Base-by-base conservation (phyloP, 2,888 invertebrate genomes). In the Odontothrips loti region DNA sequence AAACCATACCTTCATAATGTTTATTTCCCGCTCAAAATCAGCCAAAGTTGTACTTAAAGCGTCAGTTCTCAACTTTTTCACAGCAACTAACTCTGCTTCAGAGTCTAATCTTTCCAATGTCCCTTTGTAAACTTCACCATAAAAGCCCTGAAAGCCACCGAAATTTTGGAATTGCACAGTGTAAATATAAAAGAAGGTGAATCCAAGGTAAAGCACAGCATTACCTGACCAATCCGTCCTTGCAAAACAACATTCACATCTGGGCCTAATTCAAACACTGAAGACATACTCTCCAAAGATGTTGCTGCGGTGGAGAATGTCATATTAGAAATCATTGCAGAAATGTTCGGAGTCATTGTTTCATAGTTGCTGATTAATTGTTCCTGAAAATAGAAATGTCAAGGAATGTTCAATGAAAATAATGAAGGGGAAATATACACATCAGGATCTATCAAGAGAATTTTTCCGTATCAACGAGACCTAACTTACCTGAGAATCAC, bases 21-120 rank as follows among this genome's bases (percentile, higher is more conserved):
- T 90, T 82, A 96, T 93, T 89, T 97, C 97, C 82, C 95, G 91
- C 86, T 93, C 92, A 85, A 96, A 95, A 86, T 96, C 96, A 75
- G 89, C 88, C 58, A 82, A 27, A 48, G 83, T 83, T 20, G 84
- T 83, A 27, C 83, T 83, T 15, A 88, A 85, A 8, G 89, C 89
- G 79, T 88, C 86, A 34, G 89, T 88, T 86, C 91, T 92, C 10
- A 93, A 86, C 84, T 91, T 91, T 85, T 94, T 94, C 1, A 94
- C 91, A 78, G 93, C 93, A 27, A 93, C 93, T 83, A 88, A 87
- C 84, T 90, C 89, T 0, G 90, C 88, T 82, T 90, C 89, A 0
- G 84, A 88, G 80, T 88, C 89, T 80, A 88, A 88, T 84, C 87
- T 89, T 86, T 93, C 92, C 87, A 93, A 89, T 84, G 90, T 92